phyloP scores from a whole-genome alignment of 2,797 vertebrate species.

The Pelodytes ibericus region DNA sequence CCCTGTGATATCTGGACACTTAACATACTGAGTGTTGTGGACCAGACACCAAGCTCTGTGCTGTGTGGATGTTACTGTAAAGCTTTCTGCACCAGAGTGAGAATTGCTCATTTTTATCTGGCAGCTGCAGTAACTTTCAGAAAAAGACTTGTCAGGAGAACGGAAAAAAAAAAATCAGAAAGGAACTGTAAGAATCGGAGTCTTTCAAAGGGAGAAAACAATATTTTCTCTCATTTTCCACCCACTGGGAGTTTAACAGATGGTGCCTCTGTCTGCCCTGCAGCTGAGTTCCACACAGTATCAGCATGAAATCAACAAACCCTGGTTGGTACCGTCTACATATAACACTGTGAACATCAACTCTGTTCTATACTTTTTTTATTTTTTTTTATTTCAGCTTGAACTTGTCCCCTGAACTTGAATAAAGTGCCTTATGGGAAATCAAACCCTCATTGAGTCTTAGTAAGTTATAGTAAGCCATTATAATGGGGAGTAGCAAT shows the following conservation, averaged over 20 bases:
- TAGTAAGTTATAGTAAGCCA: no score
- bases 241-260: slow-evolving; percentile 39
- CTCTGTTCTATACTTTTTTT: no score
- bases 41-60: neutral
- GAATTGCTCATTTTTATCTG: slow-evolving; percentile 13
- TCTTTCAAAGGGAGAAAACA: slow-evolving; percentile 32
- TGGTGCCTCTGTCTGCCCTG: slow-evolving; percentile 41
- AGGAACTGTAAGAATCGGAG: slow-evolving; percentile 26
- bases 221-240: slow-evolving; percentile 39
- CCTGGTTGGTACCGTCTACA: slow-evolving; percentile 16
- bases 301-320: slow-evolving; percentile 19
- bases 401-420: no score
- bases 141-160: neutral
- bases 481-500: no score
- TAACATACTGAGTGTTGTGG: neutral
- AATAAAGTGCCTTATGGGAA: no score
- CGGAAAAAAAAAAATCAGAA: slow-evolving; percentile 15
- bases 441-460: no score
- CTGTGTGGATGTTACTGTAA: neutral
- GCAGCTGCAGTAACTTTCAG: neutral
- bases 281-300: slow-evolving; percentile 23
- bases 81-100: neutral
- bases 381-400: no score
- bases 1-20: neutral
- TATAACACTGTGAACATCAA: slow-evolving; percentile 2